A percentile compares a stretch with the other conserved stretches of the same genome.
Evolutionary conservation across 2,888 invertebrate genomes (phyloP).

Genomic region (Cremastinae sp.): DNA sequence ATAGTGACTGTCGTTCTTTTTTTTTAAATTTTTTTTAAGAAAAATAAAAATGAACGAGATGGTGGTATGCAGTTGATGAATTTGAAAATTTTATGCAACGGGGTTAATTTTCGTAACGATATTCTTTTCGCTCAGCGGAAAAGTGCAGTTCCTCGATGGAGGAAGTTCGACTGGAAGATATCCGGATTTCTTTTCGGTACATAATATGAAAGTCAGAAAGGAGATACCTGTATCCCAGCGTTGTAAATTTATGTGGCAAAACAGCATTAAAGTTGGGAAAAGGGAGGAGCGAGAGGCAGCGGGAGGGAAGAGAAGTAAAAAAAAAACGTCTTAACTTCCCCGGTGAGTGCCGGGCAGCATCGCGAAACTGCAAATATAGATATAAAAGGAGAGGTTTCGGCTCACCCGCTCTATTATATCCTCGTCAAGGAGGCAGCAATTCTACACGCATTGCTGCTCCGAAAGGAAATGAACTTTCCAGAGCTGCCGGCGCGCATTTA

Average conservation of each 20-base stretch:
- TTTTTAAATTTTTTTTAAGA: not conserved
- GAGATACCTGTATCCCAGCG: slow-evolving; percentile 8
- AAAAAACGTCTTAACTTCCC: slow-evolving; percentile 26
- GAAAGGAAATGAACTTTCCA: slow-evolving; percentile 69
- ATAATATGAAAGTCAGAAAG: slow-evolving; percentile 15
- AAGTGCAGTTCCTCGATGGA: not conserved
- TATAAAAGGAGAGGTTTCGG: not conserved
- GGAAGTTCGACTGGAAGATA: slow-evolving; percentile 34
- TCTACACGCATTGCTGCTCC: slow-evolving; percentile 66
- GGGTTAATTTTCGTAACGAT: not conserved
- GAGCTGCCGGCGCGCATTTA: slow-evolving; percentile 26
- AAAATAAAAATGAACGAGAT: not conserved
- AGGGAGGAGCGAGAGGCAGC: not conserved
- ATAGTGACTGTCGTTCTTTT: slow-evolving; percentile 25
- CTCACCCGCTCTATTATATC: slow-evolving; percentile 46
- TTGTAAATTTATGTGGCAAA: slow-evolving; percentile 16
- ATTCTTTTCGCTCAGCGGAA: not conserved
- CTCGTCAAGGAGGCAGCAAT: slow-evolving; percentile 48
- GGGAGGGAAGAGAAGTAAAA: slow-evolving; percentile 18
- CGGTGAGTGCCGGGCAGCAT: slow-evolving; percentile 31
- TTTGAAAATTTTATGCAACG: too few relatives aligned
- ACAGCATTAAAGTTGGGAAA: slow-evolving; percentile 15
- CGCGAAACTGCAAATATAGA: slow-evolving; percentile 31
- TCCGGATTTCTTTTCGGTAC: slow-evolving; percentile 48
- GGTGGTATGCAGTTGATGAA: too few relatives aligned